phyloP scores from a whole-genome alignment of 2,888 invertebrate genomes.

The Caenorhabditis doughertyi region DNA sequence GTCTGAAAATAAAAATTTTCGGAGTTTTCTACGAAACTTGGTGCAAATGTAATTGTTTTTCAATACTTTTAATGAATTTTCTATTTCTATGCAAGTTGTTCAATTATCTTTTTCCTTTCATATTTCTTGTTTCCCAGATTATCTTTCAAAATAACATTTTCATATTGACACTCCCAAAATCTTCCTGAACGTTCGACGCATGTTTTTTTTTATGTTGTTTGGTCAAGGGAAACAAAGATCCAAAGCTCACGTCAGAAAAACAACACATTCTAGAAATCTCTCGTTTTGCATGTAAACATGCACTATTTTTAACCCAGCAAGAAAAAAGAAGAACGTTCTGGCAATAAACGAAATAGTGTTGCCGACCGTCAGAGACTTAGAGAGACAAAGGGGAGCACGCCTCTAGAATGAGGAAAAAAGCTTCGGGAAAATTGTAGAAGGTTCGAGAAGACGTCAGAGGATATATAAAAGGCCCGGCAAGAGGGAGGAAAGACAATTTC shows the following conservation, averaged over 20 bases:
- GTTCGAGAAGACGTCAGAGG: conserved; percentile 33
- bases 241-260: conserved; percentile 6
- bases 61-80: no score
- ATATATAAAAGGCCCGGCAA: conserved; percentile 56
- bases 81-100: no score
- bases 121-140: not conserved
- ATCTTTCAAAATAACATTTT: no score
- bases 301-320: conserved; percentile 1
- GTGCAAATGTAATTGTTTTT: no score
- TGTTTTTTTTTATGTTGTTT: conserved; percentile 1
- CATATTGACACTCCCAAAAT: no score
- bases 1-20: conserved; percentile 56
- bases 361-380: not conserved
- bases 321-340: conserved; percentile 8
- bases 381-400: conserved; percentile 16
- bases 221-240: not conserved
- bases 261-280: conserved; percentile 14
- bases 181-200: not conserved
- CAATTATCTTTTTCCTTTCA: not conserved
- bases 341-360: conserved; percentile 10
- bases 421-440: conserved; percentile 28
- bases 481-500: conserved; percentile 12
- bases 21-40: no score
- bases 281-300: conserved; percentile 1
- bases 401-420: conserved; percentile 1